These are phyloP conservation scores for Bathynomus jamesi DNA, from an alignment of 1,140 invertebrate species.

Conservation along the genomic window DNA sequence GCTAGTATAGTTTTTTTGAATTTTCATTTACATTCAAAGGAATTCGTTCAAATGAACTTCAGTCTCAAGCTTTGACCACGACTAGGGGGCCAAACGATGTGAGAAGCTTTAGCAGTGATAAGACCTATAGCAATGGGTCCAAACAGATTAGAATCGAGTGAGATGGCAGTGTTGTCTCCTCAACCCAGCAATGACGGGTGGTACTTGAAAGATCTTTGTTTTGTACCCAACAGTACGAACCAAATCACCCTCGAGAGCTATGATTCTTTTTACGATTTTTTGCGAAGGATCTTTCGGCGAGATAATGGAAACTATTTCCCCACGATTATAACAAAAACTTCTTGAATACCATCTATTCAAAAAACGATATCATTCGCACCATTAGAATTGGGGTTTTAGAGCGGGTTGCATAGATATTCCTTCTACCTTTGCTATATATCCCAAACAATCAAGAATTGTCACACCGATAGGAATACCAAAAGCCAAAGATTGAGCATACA, in stretches of 20 bases:
- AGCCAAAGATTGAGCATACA: slow-evolving; percentile 6
- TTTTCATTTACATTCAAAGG: slow-evolving; percentile 5
- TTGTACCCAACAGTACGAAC: slow-evolving; percentile 63
- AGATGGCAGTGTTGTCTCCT: slow-evolving; percentile 81
- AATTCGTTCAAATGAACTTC: slow-evolving; percentile 44
- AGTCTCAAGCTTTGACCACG: slow-evolving; percentile 64
- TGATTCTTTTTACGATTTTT: slow-evolving; percentile 81
- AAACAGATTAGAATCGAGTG: slow-evolving; percentile 84
- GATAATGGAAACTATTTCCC: slow-evolving; percentile 73
- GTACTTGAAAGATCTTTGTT: slow-evolving; percentile 59
- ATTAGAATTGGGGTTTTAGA: slow-evolving; percentile 59
- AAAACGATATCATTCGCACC: slow-evolving; percentile 64
- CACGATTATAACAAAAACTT: slow-evolving; percentile 56
- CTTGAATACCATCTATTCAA: slow-evolving; percentile 68
- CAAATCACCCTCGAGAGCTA: slow-evolving; percentile 68
- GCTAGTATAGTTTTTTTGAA: background rate
- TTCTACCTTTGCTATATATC: slow-evolving; percentile 76
- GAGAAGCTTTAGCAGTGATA: slow-evolving; percentile 74
- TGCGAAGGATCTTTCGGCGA: slow-evolving; percentile 78
- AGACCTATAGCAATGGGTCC: slow-evolving; percentile 79
- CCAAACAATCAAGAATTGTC: slow-evolving; percentile 69
- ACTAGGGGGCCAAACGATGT: slow-evolving; percentile 82
- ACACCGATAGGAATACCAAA: slow-evolving; percentile 68
- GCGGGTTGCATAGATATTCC: slow-evolving; percentile 85
- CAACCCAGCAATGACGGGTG: slow-evolving; percentile 86